Evolutionary conservation across 2,113 vertebrate genomes (phyloP).

Genomic region (Seriola aureovittata): DNA sequence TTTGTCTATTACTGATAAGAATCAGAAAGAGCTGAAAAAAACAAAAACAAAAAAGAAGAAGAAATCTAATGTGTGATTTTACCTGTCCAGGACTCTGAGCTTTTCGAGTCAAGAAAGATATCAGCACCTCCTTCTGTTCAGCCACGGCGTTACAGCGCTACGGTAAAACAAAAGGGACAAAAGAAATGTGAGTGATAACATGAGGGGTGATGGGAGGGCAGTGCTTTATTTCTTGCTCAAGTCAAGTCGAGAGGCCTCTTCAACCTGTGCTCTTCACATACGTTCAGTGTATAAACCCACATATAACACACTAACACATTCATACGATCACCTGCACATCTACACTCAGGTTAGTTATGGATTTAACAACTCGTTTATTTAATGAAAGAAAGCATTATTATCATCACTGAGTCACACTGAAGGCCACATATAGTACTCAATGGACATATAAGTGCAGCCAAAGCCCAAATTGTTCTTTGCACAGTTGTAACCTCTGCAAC

Average conservation of each 20-base stretch:
- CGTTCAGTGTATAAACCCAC: slow-evolving; percentile 8
- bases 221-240: background rate
- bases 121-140: slow-evolving; percentile 84
- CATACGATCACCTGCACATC: background rate
- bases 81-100: slow-evolving; percentile 87
- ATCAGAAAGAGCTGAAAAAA: background rate
- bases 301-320: slow-evolving; percentile 2
- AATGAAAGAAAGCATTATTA: slow-evolving; percentile 87
- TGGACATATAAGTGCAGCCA: slow-evolving; percentile 4
- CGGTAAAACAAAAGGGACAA: slow-evolving; percentile 76
- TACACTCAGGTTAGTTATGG: slow-evolving; percentile 88
- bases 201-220: background rate
- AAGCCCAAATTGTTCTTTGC: background rate
- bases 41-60: background rate
- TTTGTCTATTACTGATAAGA: background rate
- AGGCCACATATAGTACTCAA: slow-evolving; percentile 85
- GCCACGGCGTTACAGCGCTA: slow-evolving; percentile 88
- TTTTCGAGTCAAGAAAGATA: slow-evolving; percentile 78
- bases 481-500: background rate
- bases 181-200: background rate
- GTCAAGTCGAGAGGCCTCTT: slow-evolving; percentile 8
- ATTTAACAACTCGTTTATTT: slow-evolving; percentile 85
- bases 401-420: slow-evolving; percentile 92
- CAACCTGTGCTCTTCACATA: slow-evolving; percentile 23
- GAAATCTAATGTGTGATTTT: background rate